Base-by-base conservation (phyloP, 2,888 invertebrate species). In the Omphaloscelis lunosa region DNA sequence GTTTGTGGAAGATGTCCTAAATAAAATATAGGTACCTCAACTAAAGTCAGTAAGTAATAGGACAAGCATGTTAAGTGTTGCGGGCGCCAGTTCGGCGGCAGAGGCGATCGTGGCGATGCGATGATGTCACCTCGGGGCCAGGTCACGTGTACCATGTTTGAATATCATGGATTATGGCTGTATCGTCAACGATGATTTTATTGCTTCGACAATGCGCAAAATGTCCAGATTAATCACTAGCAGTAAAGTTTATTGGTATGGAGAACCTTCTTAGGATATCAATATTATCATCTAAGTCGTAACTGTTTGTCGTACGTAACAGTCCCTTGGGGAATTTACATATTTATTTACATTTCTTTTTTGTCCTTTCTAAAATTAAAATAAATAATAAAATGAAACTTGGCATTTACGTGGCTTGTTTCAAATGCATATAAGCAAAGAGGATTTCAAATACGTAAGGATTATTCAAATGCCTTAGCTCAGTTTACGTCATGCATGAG, bases 51-150 rank as follows among this genome's bases (percentile, higher is more conserved):
- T 75, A 79, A 80, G 72, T 80, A 87, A 85, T 84, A 82, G 84
- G 81, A 72, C 80, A 77, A 80, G 83, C 84, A 86, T 86, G 82
- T 84, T 83, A 91, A 89, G 86, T 87, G 84, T 83, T 83, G 70
- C 70, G 83, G 90, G 91, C 92, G 91, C 91, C 90, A 82, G 75
- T 82, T 83, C 20, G 86, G 88, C 90, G 91, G 89, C 86, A 80
- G 70, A 86, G 87, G 80, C 85, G 76, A 86, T 84, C 84, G 83
- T 67, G 68, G 75, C 84, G 88, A 89, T 92, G 75, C 84, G 88
- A 89, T 92, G 92, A 92, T 92, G 92, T 92, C 91, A 92, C 87
- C 85, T 79, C 71, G 79, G 72, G 75, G 77, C 80, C 86, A 77
- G 77, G 88, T 90, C 90, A 91, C 90, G 90, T 89, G 89, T 70